Percentiles rank a stretch among this genome's conserved stretches.
Evolutionary conservation across 2,113 vertebrate genomes (phyloP).

Genomic region (Mirza zaza): DNA sequence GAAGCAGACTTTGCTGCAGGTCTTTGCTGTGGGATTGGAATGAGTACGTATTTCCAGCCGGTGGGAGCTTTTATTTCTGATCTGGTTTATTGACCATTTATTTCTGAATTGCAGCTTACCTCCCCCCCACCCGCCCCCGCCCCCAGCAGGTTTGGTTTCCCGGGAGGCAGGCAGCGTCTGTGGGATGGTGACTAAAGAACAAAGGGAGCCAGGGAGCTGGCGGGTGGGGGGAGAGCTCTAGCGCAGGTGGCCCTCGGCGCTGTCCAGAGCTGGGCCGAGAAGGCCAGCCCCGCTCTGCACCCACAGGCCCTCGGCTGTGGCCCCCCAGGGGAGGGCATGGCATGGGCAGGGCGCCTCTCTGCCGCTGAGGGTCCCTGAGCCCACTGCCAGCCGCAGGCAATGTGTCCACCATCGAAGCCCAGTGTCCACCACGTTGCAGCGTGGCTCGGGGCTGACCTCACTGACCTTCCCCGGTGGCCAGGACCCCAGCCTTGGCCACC

Average conservation of each 20-base stretch:
- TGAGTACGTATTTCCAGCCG: not conserved
- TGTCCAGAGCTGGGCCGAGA: too few relatives aligned
- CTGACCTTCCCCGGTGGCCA: not conserved
- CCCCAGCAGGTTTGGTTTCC: not conserved
- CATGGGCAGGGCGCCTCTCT: not conserved
- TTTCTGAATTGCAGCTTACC: not conserved
- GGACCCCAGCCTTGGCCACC: too few relatives aligned
- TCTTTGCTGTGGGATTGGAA: not conserved
- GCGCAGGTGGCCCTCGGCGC: fast-evolving
- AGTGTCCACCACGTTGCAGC: fast-evolving
- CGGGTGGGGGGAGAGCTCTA: fast-evolving
- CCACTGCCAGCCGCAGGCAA: not conserved
- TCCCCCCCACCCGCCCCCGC: fast-evolving
- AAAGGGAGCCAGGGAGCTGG: too few relatives aligned
- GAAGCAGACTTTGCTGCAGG: not conserved
- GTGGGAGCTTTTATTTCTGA: not conserved
- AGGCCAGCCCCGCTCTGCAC: not conserved
- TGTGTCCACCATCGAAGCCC: fast-evolving
- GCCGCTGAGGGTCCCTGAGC: not conserved
- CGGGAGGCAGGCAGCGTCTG: fast-evolving
- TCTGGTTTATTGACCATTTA: not conserved
- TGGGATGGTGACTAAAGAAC: not conserved
- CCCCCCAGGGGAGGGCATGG: not conserved
- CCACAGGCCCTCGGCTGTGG: not conserved
- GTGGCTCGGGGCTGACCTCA: not conserved